Evolutionary conservation across 2,797 vertebrate genomes (phyloP).

Genomic region (Sebastes trivittatus): DNA sequence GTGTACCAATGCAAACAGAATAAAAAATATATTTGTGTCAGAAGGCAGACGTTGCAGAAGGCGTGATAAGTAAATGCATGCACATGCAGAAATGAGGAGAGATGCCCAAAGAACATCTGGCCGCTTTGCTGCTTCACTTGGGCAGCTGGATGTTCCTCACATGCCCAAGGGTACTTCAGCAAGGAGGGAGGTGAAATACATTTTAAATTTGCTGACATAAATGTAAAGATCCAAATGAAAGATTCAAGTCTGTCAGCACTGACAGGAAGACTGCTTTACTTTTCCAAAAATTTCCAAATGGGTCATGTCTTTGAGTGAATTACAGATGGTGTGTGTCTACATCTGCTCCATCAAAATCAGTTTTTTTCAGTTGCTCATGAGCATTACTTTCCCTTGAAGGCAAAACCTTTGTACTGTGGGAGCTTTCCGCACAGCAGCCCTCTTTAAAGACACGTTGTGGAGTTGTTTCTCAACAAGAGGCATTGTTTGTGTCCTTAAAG

Average conservation of each 20-base stretch:
- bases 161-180: neutral
- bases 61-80: neutral
- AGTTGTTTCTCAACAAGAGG: neutral
- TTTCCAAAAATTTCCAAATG: neutral
- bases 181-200: neutral
- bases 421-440: neutral
- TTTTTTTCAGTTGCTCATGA: neutral
- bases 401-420: neutral
- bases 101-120: neutral
- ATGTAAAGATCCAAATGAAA: neutral
- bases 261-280: neutral
- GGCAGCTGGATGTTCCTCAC: neutral
- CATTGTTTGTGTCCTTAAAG: no score
- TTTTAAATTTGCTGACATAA: neutral
- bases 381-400: neutral
- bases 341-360: neutral
- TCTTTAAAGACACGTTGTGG: neutral
- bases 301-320: neutral
- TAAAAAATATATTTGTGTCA: neutral
- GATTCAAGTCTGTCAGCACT: neutral
- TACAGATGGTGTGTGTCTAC: neutral
- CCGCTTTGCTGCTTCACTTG: neutral
- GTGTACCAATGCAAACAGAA: neutral
- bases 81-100: neutral
- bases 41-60: neutral